Conservation (phyloP, 1,140 invertebrate species). For the Drosophila lowei region DNA sequence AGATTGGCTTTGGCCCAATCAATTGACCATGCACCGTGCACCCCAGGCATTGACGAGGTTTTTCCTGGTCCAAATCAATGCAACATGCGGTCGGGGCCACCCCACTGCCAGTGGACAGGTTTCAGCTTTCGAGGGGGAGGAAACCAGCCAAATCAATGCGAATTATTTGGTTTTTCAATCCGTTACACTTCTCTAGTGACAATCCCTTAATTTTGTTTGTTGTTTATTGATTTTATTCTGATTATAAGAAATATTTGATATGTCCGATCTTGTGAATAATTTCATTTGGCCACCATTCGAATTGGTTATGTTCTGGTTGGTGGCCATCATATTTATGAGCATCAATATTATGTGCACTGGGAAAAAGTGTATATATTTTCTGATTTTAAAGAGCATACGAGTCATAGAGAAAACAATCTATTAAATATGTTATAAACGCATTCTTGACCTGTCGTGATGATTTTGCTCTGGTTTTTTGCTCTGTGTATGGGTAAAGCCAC, state of each 20-base stretch:
- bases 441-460: too few relatives aligned
- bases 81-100: constrained; percentile 54
- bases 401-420: too few relatives aligned
- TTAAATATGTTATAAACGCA: too few relatives aligned
- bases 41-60: constrained; percentile 52
- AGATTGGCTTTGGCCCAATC: constrained; percentile 78
- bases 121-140: neutral
- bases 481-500: constrained; percentile 28
- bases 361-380: too few relatives aligned
- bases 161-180: constrained; percentile 82
- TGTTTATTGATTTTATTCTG: neutral
- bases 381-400: too few relatives aligned
- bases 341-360: too few relatives aligned
- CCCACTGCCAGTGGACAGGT: neutral
- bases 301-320: constrained; percentile 42
- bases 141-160: constrained; percentile 76
- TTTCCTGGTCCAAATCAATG: constrained; percentile 70
- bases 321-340: constrained; percentile 50
- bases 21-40: constrained; percentile 73
- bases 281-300: constrained; percentile 40
- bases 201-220: constrained; percentile 23
- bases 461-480: too few relatives aligned
- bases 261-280: constrained; percentile 57
- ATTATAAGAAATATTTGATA: constrained; percentile 18
- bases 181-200: constrained; percentile 76